These are phyloP conservation scores for Bradypus variegatus DNA, from an alignment of 2,797 vertebrate genomes.

Conservation along the genomic window DNA sequence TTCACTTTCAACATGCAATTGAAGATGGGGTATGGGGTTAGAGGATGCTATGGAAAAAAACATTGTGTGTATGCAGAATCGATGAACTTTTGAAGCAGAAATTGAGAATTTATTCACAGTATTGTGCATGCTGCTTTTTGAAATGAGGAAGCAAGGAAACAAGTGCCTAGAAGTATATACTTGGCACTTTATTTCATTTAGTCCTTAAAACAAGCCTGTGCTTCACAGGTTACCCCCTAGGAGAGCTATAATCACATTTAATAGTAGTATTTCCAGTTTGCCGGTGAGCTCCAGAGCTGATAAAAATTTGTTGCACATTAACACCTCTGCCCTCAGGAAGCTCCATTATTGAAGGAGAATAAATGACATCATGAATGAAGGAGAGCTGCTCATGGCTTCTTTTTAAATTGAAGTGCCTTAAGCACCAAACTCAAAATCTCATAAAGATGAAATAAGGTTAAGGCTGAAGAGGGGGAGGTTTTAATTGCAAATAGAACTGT, in stretches of 20 bases:
- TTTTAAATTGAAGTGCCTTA: neutral
- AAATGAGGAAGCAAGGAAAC: constrained; percentile 27
- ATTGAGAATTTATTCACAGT: neutral
- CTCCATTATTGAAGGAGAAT: neutral
- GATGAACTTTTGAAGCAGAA: neutral
- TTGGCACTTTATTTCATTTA: neutral
- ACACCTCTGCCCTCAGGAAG: neutral
- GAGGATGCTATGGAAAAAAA: neutral
- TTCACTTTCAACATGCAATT: neutral
- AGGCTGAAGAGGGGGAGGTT: neutral
- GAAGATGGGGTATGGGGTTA: neutral
- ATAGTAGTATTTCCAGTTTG: neutral
- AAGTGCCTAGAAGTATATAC: neutral
- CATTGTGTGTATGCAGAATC: neutral
- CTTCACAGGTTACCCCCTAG: neutral
- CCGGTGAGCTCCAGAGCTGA: neutral
- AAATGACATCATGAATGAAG: neutral
- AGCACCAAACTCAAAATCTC: constrained; percentile 6
- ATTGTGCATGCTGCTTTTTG: neutral
- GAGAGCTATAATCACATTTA: neutral
- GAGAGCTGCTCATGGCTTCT: neutral
- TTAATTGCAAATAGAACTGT: neutral
- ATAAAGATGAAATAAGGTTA: neutral
- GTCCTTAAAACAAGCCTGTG: neutral
- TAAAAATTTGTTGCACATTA: neutral